Evolutionary conservation across 2,113 vertebrate genomes (phyloP).

Genomic region (Alexandromys fortis): DNA sequence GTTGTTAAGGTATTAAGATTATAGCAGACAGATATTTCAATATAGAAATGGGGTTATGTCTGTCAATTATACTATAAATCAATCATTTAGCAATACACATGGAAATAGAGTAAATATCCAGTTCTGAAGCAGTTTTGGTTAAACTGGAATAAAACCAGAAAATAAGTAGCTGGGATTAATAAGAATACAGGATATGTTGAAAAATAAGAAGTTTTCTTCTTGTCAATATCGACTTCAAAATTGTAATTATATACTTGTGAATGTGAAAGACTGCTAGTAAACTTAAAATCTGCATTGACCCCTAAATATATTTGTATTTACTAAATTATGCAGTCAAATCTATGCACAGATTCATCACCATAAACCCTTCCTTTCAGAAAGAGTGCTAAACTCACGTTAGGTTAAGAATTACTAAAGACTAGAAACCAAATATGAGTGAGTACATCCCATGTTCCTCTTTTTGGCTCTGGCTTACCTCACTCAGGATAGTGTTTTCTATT

Average conservation of each 20-base stretch:
- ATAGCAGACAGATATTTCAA: background rate
- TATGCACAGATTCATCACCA: constrained; percentile 70
- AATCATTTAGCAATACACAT: background rate
- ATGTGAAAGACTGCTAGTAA: background rate
- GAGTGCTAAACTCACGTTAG: background rate
- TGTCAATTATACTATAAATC: background rate
- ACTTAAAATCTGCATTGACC: background rate
- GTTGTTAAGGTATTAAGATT: background rate
- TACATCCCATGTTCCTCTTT: no score
- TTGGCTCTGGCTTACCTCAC: no score
- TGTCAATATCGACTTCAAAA: background rate
- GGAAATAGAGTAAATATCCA: background rate
- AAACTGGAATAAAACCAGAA: background rate
- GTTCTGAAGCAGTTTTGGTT: background rate
- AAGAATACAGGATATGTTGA: background rate
- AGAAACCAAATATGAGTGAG: no score
- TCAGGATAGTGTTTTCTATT: no score
- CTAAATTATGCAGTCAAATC: constrained; percentile 72
- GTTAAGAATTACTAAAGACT: constrained; percentile 60
- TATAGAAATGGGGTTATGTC: background rate
- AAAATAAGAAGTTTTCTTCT: background rate
- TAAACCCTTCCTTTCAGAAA: constrained; percentile 76
- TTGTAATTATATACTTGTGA: background rate
- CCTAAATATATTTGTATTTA: background rate
- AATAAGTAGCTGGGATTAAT: background rate